Conservation (phyloP, 2,888 invertebrate genomes). For the Arrhopalites spinosus region DNA sequence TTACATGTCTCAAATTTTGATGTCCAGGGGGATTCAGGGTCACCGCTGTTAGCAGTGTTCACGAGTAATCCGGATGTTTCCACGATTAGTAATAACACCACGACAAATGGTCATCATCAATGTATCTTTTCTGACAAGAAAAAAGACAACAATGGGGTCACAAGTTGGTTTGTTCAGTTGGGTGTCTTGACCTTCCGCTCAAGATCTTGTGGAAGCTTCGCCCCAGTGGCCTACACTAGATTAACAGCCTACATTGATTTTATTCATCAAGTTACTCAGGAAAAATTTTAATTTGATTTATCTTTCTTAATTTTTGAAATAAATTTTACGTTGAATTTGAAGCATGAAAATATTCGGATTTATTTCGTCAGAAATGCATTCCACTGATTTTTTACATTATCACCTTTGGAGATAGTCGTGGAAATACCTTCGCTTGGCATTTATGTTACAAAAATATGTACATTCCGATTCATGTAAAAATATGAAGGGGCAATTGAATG, state of each 20-base stretch:
- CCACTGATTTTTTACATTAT: no score
- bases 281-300: no score
- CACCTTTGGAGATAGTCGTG: no score
- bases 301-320: no score
- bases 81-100: constrained; percentile 16
- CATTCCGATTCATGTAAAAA: no score
- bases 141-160: constrained; percentile 1
- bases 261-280: not conserved
- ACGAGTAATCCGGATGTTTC: no score
- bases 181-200: constrained; percentile 49
- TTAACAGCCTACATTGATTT: constrained; percentile 48
- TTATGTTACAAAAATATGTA: no score
- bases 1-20: not conserved
- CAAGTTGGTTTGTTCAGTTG: constrained; percentile 48
- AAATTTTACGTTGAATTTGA: no score
- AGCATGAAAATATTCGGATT: no score
- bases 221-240: constrained; percentile 48
- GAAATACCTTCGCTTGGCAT: no score
- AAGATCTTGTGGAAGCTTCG: constrained; percentile 43
- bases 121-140: constrained; percentile 42
- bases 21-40: constrained; percentile 45
- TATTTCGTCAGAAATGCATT: no score
- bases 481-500: no score
- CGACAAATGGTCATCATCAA: constrained; percentile 34
- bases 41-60: constrained; percentile 47